Conservation (phyloP, 92 coral and sea anemone genomes). For the Epizoanthus illoricatus region DNA sequence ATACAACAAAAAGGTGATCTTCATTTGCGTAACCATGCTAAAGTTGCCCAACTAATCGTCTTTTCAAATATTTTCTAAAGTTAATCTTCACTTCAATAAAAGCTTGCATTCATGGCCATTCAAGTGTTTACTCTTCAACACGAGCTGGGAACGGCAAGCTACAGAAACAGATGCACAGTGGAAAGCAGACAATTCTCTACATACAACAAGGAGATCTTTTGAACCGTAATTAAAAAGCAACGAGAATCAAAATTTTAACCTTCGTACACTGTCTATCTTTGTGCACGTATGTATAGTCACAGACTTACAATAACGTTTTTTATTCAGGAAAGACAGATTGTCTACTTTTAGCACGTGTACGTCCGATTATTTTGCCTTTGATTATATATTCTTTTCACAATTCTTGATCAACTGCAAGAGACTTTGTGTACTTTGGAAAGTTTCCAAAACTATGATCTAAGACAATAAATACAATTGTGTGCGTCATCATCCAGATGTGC, state of each 20-base stretch:
- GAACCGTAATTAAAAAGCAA: background rate
- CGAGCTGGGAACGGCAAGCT: background rate
- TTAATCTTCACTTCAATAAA: background rate
- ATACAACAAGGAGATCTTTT: background rate
- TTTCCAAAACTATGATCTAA: constrained; percentile 2
- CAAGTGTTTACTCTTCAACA: background rate
- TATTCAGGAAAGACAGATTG: constrained; percentile 1
- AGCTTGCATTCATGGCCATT: background rate
- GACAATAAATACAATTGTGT: background rate
- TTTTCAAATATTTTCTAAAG: constrained; percentile 3
- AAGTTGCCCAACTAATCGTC: background rate
- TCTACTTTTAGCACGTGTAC: background rate
- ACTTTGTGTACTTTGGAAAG: constrained; percentile 9
- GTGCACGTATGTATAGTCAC: background rate
- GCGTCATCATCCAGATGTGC: background rate
- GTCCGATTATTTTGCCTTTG: background rate
- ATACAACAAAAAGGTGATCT: background rate
- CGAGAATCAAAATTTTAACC: background rate
- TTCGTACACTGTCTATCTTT: background rate
- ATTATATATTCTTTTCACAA: background rate
- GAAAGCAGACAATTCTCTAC: background rate
- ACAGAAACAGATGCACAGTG: background rate
- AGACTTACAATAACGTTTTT: background rate
- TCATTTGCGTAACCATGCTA: background rate
- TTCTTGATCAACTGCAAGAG: constrained; percentile 13